Base-by-base conservation (phyloP, 2,113 vertebrate genomes). In the Aptenodytes forsteri region DNA sequence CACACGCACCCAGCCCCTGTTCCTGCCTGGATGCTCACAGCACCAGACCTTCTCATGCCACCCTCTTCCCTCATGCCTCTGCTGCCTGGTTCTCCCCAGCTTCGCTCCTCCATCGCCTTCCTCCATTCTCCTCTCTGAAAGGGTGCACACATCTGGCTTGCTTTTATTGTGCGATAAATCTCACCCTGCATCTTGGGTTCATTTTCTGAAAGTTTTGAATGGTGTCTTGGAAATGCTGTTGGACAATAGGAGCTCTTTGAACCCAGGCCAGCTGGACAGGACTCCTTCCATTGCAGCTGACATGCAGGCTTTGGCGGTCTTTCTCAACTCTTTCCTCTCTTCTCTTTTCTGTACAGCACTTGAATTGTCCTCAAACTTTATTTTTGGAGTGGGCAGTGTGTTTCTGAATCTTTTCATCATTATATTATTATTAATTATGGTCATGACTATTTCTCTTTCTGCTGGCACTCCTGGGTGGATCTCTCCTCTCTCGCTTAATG, bases 311-410 rank as follows among this genome's bases (percentile, higher is more conserved):
- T 95, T 98, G 97, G 93, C 97, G 16, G 88, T 88, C 90, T 91
- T 95, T 94, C 93, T 96, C 11, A 3, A 91, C 96, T 96, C 93
- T 85, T 93, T 97, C 87, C 78, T 93, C 22, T 95, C 65, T 38
- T 89, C n/a, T 95, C 77, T 96, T 95, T 94, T 90, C 93, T 95
- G 94, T 87, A 90, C 72, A 75, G 88, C 83, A 46, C 95, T 97
- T 97, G 94, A 98, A 83, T 93, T 95, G 96, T 96, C 93, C 96
- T 98, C 93, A 94, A 76, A 90, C 94, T 97, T 97, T 97, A 98
- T 97, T 98, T 98, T 97, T 97, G 97, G 97, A 98, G 93, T 83
- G 69, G 84, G 93, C 89, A 96, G 76, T 29, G 55, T 21, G 10
- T 93, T 91, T 97, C 86, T 96, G 86, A 96, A 85, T 91, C 73